Evolutionary conservation across 2,888 invertebrate species (phyloP), one percentile per base, ranked within the genome.

Genomic region (Bibio marci): DNA sequence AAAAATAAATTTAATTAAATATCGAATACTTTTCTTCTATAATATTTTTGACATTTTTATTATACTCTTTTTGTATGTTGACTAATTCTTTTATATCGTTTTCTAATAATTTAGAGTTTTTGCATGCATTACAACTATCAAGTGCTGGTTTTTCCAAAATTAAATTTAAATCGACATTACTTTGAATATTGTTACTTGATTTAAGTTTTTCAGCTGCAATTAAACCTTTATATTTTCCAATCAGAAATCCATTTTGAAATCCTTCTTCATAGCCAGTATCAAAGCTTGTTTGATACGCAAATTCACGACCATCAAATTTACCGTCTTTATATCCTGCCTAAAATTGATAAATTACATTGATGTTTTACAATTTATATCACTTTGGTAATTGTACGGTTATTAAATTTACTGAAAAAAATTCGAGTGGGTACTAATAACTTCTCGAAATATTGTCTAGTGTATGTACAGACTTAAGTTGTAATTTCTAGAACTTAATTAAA

Each of bases 311-410:
- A 52, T 70, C 72, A 26, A 66, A 59, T 41, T 73, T 65, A 17
- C 82, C 82, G 56, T 82, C 77, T 50, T 70, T 67, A 49, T 69
- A 80, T 30, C 77, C 79, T 46, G 62, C 59, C 80, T 80, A 46
- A 31, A 38, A 32, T 19, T 6, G 13, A n/a, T n/a, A n/a, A n/a
- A n/a, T n/a, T n/a, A n/a, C n/a, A n/a, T n/a, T n/a, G n/a, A n/a
- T n/a, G n/a, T n/a, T n/a, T n/a, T n/a, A n/a, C n/a, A n/a, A n/a
- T n/a, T n/a, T n/a, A n/a, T n/a, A n/a, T n/a, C n/a, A n/a, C n/a
- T n/a, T n/a, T n/a, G n/a, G n/a, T n/a, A n/a, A n/a, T n/a, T n/a
- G n/a, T n/a, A n/a, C n/a, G n/a, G n/a, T n/a, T n/a, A n/a, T n/a
- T n/a, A n/a, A n/a, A n/a, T n/a, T n/a, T n/a, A n/a, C n/a, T n/a